Base-by-base conservation (phyloP, 2,888 invertebrate species). In the Anarsia innoxiella region DNA sequence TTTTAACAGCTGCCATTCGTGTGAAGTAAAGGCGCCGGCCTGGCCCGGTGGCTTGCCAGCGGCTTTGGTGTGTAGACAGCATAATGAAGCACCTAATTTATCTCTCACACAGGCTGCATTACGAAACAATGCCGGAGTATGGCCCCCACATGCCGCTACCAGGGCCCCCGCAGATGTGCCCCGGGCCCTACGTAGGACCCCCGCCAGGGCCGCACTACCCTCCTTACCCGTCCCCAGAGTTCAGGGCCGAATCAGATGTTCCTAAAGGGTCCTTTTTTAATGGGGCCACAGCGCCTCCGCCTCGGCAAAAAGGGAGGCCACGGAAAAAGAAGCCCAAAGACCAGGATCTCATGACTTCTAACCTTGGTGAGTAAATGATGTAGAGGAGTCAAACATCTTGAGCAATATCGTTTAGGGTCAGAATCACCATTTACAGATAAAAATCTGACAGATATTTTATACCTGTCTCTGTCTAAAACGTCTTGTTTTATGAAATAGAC, bases 261-360 rank as follows among this genome's bases (percentile, higher is more conserved):
- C 73, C 80, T 76, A 87, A 83, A 73, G 87, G 71, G 51, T 70
- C 84, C 33, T 88, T 87, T 66, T 88, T 87, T 68, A 88, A 88
- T 53, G 88, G 88, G 6, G 76, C 83, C 37, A 44, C 79, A 4
- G 76, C 78, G 25, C 82, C 84, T 33, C 88, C 90, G n/a, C 93
- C 95, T 3, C 87, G 95, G 54, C 96, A 96, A 76, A 97, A 97
- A 87, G 96, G 96, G 6, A 87, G 97, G 51, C 96, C 96, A 23
- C 87, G 96, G 67, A 96, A 96, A 85, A 88, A 96, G 87, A 96
- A 96, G 77, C 94, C 94, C 36, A 95, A 95, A 86, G 94, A 95
- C 69, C 88, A 94, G 56, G 94, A 94, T 64, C 89, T 92, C 42
- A 91, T 94, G 90, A 91, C 93, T 36, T 92, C 93, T 36, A 94